These are phyloP conservation scores for Spisula subtruncata DNA, from an alignment of 2,888 invertebrate species.

Conservation along the genomic window DNA sequence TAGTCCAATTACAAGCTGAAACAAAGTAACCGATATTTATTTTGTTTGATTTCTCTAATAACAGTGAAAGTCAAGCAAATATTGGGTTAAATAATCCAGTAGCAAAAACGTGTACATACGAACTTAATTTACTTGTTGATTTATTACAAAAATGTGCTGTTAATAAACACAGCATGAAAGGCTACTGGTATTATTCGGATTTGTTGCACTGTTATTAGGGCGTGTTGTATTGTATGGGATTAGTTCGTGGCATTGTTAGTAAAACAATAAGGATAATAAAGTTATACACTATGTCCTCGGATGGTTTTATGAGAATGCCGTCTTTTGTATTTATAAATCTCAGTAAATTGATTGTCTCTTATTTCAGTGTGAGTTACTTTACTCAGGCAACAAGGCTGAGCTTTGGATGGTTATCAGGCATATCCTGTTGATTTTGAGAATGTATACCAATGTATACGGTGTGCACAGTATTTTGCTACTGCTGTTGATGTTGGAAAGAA, in stretches of 20 bases:
- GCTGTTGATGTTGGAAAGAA: no score
- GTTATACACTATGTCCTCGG: not conserved
- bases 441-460: no score
- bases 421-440: no score
- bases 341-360: no score
- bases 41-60: not conserved
- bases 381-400: no score
- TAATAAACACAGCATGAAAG: not conserved
- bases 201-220: not conserved
- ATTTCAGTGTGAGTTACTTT: no score
- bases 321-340: no score
- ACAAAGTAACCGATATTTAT: not conserved
- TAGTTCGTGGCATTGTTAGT: not conserved
- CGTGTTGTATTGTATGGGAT: not conserved
- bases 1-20: not conserved
- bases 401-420: no score
- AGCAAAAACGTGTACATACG: not conserved
- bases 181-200: not conserved
- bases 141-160: not conserved
- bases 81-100: not conserved
- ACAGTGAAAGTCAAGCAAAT: not conserved
- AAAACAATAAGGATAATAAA: not conserved
- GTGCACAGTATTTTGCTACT: no score
- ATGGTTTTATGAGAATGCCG: not conserved
- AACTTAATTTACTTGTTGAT: not conserved